These are phyloP conservation scores for Flexamia atlantica DNA, from an alignment of 2,888 invertebrate genomes.

Conservation along the genomic window DNA sequence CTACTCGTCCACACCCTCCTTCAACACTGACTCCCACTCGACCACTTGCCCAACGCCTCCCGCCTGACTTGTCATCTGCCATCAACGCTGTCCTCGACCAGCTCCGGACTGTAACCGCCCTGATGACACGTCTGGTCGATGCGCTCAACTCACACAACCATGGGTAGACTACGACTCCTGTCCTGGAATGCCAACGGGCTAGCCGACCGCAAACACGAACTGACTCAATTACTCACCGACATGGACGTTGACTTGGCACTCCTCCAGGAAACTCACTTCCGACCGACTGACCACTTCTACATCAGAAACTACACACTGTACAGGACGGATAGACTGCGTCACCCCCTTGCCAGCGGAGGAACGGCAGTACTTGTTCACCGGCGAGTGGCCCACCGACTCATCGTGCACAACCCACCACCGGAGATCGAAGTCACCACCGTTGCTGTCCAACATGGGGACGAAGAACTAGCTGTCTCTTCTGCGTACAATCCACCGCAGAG, in stretches of 20 bases:
- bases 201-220: neutral
- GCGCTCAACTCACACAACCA: no score
- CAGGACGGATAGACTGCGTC: neutral
- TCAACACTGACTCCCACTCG: neutral
- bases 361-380: neutral
- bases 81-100: neutral
- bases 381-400: neutral
- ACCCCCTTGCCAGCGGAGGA: neutral
- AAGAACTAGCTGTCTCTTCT: neutral
- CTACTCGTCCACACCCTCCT: neutral
- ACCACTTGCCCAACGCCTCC: neutral
- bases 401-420: neutral
- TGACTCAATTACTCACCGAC: neutral
- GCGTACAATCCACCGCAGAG: neutral
- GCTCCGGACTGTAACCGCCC: conserved; percentile 2
- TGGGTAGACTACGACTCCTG: no score
- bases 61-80: neutral
- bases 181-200: no score
- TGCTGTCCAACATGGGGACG: neutral
- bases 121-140: neutral
- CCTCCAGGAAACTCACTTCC: neutral
- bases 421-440: no score
- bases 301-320: neutral
- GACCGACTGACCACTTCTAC: neutral
- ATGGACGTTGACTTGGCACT: neutral